Base-by-base conservation (phyloP, 2,888 invertebrate genomes). In the Thymelicus sylvestris region DNA sequence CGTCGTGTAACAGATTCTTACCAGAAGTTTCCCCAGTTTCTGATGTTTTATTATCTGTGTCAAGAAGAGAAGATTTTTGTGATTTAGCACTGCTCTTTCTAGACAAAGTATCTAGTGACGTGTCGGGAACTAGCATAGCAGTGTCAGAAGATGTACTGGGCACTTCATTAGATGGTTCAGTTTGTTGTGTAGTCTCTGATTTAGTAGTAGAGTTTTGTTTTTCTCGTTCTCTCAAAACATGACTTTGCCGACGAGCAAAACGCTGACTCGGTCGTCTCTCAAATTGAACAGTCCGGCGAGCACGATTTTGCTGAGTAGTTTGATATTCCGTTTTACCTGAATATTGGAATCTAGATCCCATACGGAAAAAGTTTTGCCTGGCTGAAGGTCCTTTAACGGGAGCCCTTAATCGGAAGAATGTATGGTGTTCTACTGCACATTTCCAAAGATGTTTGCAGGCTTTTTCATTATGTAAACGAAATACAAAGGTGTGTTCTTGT, bases 361-460 rank as follows among this genome's bases (percentile, higher is more conserved):
- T 98, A 74, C 99, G 95, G 93, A 99, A 98, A 94, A 99, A 99
- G 92, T 98, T 98, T 87, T 98, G 99, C 31, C 98, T 95, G 0
- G 97, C 97, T 41, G 97, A 97, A 4, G 97, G 97, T 1, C 97
- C 97, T 87, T 98, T 98, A 0, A 97, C 97, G 0, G 98, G 97
- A 48, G 97, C 97, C 76, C 98, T 96, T 68, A 99, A 94, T 75
- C 99, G 96, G 95, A 99, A 99, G 95, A 99, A 99, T 1, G 99
- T 98, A 94, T 99, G 99, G 93, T 99, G 99, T 90, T 99, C 99
- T 0, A 99, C 98, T 39, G 99, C 99, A 94, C 99, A 99, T 91
- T 99, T 99, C 99, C 99, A 99, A 76, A 99, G 94, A 92, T 99
- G 99, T 89, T 99, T 99, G 88, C 99, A 99, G 1, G 99, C 99